These are phyloP conservation scores for Nasua narica DNA, from an alignment of 2,797 vertebrate genomes.

Conservation along the genomic window DNA sequence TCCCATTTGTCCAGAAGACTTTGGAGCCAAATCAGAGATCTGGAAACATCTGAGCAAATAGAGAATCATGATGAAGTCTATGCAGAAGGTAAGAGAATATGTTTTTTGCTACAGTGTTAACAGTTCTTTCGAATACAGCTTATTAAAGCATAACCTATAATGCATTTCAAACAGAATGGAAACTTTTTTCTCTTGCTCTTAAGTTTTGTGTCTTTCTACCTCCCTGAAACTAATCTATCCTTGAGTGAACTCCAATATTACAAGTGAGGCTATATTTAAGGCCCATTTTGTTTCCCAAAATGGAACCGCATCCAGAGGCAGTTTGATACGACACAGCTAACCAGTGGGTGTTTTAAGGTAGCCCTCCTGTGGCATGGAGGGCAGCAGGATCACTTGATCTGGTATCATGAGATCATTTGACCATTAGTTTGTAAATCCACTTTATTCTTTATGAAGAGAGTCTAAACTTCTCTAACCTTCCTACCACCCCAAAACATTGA, in stretches of 20 bases:
- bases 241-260: neutral
- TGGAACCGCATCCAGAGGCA: neutral
- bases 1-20: slow-evolving; percentile 68
- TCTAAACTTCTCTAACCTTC: neutral
- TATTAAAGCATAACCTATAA: neutral
- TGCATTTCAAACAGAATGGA: neutral
- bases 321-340: neutral
- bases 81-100: slow-evolving; percentile 87
- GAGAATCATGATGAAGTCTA: slow-evolving; percentile 88
- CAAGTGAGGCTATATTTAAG: neutral
- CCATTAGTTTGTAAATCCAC: neutral
- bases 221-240: slow-evolving; percentile 20
- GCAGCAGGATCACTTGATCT: neutral
- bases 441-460: neutral
- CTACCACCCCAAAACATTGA: neutral
- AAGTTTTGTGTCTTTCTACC: slow-evolving; percentile 45
- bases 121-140: neutral
- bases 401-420: neutral
- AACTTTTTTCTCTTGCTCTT: neutral
- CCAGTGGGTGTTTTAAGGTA: neutral
- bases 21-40: slow-evolving; percentile 66
- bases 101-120: neutral
- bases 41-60: slow-evolving; percentile 85
- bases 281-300: neutral
- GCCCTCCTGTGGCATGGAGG: neutral